These are phyloP conservation scores for Caenorhabditis auriculariae DNA, from an alignment of 2,888 invertebrate genomes.

Conservation along the genomic window DNA sequence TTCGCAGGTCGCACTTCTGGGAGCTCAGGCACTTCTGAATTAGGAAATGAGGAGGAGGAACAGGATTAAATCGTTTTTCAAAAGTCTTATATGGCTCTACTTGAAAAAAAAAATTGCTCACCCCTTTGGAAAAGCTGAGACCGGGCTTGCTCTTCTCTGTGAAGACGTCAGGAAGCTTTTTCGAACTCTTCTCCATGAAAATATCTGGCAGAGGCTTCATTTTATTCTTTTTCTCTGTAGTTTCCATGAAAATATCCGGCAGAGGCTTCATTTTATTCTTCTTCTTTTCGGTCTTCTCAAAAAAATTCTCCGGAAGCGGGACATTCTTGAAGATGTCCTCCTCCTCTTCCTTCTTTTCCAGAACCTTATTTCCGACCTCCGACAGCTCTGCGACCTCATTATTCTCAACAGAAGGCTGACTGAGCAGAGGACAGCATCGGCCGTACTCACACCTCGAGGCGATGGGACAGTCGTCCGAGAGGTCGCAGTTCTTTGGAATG, in stretches of 20 bases:
- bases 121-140: conserved; percentile 2
- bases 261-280: no score
- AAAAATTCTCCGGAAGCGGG: background rate
- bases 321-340: background rate
- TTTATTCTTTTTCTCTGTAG: no score
- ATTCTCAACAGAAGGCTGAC: background rate
- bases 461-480: conserved; percentile 46
- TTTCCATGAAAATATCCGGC: no score
- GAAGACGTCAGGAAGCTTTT: no score
- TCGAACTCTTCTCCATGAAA: no score
- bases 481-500: conserved; percentile 32
- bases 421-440: conserved; percentile 42
- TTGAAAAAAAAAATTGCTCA: conserved; percentile 11
- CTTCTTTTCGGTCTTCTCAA: background rate
- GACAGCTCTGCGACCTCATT: background rate
- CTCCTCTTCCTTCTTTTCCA: background rate
- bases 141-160: no score
- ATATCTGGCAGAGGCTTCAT: no score
- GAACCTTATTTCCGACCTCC: background rate
- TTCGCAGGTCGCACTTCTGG: conserved; percentile 23
- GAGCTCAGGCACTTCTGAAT: conserved; percentile 33
- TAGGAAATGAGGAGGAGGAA: no score
- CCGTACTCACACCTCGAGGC: conserved; percentile 43
- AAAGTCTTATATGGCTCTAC: no score
- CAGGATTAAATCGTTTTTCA: no score